Evolutionary conservation across 2,888 invertebrate genomes (phyloP).

Genomic region (Callinectes sapidus): DNA sequence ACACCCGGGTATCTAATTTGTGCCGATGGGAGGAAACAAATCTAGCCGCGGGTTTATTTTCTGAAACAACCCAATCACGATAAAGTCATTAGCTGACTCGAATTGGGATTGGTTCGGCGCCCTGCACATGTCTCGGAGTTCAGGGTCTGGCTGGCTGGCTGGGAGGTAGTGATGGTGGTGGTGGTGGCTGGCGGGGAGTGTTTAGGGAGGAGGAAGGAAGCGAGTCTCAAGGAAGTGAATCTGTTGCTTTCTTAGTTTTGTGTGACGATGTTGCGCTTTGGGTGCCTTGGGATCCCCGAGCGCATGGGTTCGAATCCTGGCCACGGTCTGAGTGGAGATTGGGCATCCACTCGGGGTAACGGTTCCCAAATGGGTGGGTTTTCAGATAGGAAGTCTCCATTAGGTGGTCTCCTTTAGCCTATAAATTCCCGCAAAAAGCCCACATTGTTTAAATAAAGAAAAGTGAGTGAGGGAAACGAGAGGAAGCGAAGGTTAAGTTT

Average conservation of each 20-base stretch:
- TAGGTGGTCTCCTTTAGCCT: too few species aligned
- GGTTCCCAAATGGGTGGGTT: too few species aligned
- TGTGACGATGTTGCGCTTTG: too few species aligned
- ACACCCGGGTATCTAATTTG: conserved; percentile 36
- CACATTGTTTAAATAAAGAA: too few species aligned
- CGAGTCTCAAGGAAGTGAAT: too few species aligned
- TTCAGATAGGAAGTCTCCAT: too few species aligned
- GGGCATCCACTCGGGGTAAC: too few species aligned
- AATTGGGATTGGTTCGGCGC: conserved; percentile 35
- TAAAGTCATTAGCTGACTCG: conserved; percentile 38
- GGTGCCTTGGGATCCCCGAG: too few species aligned
- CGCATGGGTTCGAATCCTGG: too few species aligned
- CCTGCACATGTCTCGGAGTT: background rate
- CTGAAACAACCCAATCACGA: conserved; percentile 46
- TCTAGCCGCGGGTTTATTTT: conserved; percentile 7
- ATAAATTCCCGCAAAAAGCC: too few species aligned
- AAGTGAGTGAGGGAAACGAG: background rate
- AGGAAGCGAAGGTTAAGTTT: background rate
- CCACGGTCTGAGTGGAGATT: too few species aligned
- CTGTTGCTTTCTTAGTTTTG: too few species aligned
- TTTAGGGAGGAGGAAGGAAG: background rate
- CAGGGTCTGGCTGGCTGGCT: background rate
- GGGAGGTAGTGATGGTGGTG: background rate
- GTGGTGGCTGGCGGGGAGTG: background rate
- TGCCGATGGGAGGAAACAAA: conserved; percentile 39